Evolutionary conservation across 2,797 vertebrate genomes (phyloP), one percentile per base, ranked within the genome.

Genomic region (Oryzias dopingdopingensis): DNA sequence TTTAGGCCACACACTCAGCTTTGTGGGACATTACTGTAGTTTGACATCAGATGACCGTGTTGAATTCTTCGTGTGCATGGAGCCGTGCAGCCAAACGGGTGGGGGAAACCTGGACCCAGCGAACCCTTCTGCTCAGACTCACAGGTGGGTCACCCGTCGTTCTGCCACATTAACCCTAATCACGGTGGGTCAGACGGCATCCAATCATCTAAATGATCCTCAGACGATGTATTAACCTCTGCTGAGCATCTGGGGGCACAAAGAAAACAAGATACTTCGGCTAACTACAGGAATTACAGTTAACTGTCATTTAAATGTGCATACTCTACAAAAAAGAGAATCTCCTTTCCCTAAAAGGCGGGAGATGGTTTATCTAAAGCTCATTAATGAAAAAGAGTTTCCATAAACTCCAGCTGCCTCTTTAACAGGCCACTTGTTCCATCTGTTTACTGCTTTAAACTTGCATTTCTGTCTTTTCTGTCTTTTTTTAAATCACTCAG

Each of bases 71-170:
- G 42, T 75, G 79, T 58, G 84, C 77, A 84, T 67, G 59, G 53
- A 79, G 66, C 60, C 65, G n/a, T 71, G 69, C 67, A 61, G 78
- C 55, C 26, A 1, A 14, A 42, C 61, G 60, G 56, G 69, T 62
- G 62, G 68, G 26, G 26, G 26, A 26, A 26, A 5, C 26, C 26
- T 7, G 26, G 26, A 26, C 26, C 63, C 67, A 60, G 56, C 29
- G 58, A 77, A 49, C 46, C 37, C 20, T 26, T 2, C 54, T 48
- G 2, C 50, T 42, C 52, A 51, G 42, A 56, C 67, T 56, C 81
- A 79, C 89, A 86, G 84, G 88, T 82, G 83, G 82, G 56, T 67
- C 70, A 49, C 68, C 74, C 72, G 80, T 80, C 79, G 82, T 47
- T 56, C 70, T 48, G 54, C 45, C 40, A 29, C 58, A 77, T 79